Evolutionary conservation across 2,888 invertebrate species (phyloP).

Genomic region (Melinaea menophilus): DNA sequence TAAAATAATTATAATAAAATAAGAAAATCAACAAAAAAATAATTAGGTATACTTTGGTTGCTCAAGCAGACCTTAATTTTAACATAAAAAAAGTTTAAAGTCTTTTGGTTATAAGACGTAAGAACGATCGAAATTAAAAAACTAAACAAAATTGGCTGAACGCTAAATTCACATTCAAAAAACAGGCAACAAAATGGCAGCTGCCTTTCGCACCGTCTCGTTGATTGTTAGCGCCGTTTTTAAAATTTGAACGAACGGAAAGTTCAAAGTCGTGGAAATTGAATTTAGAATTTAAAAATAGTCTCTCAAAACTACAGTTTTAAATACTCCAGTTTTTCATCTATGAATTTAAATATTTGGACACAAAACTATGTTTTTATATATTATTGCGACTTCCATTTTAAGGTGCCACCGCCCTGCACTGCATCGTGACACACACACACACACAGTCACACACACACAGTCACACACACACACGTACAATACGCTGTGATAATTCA

Average conservation of each 20-base stretch:
- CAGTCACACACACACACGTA: too few relatives aligned
- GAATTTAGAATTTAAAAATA: constrained; percentile 23
- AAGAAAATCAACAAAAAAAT: too few relatives aligned
- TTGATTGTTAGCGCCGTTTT: constrained; percentile 41
- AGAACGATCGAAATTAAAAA: background rate
- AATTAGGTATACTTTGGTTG: too few relatives aligned
- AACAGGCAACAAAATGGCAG: constrained; percentile 35
- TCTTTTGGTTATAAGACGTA: background rate
- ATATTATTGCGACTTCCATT: too few relatives aligned
- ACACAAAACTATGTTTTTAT: too few relatives aligned
- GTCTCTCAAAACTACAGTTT: constrained; percentile 1
- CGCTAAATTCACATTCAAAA: constrained; percentile 17
- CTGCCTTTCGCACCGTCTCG: constrained; percentile 39
- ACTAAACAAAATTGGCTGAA: constrained; percentile 24
- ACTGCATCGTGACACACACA: too few relatives aligned
- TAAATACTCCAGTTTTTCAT: too few relatives aligned
- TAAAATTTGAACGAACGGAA: constrained; percentile 38
- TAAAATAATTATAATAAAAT: too few relatives aligned
- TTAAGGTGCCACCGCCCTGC: too few relatives aligned
- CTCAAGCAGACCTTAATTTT: background rate
- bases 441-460: too few relatives aligned
- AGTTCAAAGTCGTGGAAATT: constrained; percentile 24
- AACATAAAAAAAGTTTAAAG: background rate
- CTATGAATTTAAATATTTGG: too few relatives aligned
- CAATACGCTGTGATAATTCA: too few relatives aligned